A percentile compares a stretch with the other conserved stretches of the same genome.
Evolutionary conservation across 2,888 invertebrate genomes (phyloP).

Genomic region (Folsomia manolachei): DNA sequence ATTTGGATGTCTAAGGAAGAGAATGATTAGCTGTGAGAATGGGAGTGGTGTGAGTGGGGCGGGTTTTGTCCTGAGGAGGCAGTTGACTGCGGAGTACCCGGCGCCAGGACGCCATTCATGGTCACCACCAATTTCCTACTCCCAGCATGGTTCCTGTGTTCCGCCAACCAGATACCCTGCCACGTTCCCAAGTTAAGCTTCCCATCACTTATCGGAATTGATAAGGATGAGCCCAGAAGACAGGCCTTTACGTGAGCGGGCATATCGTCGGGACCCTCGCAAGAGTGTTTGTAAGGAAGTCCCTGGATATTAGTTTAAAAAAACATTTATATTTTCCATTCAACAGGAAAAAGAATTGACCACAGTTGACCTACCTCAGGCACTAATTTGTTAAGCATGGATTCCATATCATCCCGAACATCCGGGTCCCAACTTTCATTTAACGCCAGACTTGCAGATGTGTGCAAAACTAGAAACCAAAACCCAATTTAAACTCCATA

Average conservation of each 20-base stretch:
- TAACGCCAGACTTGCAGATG: conserved; percentile 93
- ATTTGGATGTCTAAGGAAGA: conserved; percentile 39
- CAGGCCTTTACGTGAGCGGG: conserved; percentile 97
- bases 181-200: conserved; percentile 92
- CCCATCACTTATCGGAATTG: conserved; percentile 93
- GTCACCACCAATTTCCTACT: conserved; percentile 86
- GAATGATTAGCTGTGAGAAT: conserved; percentile 51
- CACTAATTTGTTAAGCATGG: conserved; percentile 98
- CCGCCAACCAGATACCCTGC: conserved; percentile 98
- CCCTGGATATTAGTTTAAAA: conserved; percentile 58
- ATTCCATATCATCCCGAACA: conserved; percentile 92
- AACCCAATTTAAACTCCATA: not conserved
- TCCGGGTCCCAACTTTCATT: conserved; percentile 96
- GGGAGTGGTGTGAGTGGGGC: conserved; percentile 44
- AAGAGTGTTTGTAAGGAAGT: conserved; percentile 90
- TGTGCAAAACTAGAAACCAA: conserved; percentile 83
- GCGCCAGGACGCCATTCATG: conserved; percentile 75
- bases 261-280: conserved; percentile 99
- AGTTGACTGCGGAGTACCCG: conserved; percentile 49
- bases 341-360: not conserved
- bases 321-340: not conserved
- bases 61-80: conserved; percentile 44
- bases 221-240: conserved; percentile 90
- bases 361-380: conserved; percentile 69
- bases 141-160: conserved; percentile 93